phyloP scores from a whole-genome alignment of 2,113 vertebrate genomes.

The Chaetura pelagica region DNA sequence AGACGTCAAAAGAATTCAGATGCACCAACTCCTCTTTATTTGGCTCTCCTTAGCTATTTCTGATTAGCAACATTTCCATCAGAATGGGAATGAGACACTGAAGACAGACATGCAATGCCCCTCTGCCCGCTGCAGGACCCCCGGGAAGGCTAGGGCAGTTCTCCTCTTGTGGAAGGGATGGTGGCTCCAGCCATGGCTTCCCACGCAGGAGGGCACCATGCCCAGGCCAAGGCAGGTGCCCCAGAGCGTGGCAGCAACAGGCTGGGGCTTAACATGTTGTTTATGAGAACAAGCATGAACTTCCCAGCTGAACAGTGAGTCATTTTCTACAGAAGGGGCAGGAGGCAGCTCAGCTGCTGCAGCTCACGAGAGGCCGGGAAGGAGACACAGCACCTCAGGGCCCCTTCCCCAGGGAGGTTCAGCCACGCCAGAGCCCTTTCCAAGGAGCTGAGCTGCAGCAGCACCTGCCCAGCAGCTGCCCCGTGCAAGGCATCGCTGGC shows the following conservation, averaged over 20 bases:
- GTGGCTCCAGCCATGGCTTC: not conserved
- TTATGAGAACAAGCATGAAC: not conserved
- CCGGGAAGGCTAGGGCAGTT: not conserved
- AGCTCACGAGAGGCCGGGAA: rapidly evolving
- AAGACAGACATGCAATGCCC: not conserved
- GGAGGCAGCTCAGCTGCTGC: not conserved
- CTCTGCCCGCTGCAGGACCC: rapidly evolving
- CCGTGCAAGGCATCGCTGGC: rapidly evolving
- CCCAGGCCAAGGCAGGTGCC: not conserved
- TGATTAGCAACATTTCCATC: not conserved
- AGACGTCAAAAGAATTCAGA: constrained; percentile 21
- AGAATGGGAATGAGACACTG: not conserved
- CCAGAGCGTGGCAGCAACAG: rapidly evolving
- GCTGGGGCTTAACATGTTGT: not conserved
- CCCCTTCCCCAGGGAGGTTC: not conserved
- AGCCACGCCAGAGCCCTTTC: too few species aligned
- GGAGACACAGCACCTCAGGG: rapidly evolving
- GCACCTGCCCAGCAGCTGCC: not conserved
- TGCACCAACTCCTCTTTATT: constrained; percentile 19
- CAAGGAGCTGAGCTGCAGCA: rapidly evolving
- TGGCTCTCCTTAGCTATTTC: not conserved
- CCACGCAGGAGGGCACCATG: too few species aligned
- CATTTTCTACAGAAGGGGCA: not conserved
- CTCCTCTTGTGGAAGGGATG: rapidly evolving
- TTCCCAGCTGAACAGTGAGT: not conserved